Evolutionary conservation across 1,140 invertebrate genomes (phyloP), one percentile per base, ranked within the genome.

Genomic region (Mactra quadrangularis): DNA sequence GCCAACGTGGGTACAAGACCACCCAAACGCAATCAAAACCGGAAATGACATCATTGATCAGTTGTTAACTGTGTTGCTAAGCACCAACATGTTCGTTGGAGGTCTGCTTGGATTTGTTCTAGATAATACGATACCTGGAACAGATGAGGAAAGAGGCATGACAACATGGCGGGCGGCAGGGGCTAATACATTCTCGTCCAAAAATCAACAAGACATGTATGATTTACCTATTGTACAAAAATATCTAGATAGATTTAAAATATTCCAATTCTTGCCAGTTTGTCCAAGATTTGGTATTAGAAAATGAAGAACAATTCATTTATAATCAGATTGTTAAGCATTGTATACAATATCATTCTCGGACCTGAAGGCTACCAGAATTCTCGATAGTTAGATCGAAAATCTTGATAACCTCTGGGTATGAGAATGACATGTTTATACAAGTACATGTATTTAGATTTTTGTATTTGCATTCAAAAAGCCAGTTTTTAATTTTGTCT

Each of bases 11-110:
- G 82, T 90, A n/a, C 35, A 95, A 11, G 38, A 75, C 38, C 93
- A 97, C 91, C n/a, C n/a, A n/a, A 94, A 95, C 6, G 94, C 93
- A 19, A 96, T 97, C 31, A 89, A 95, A 71, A 96, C 71, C 91
- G 90, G 89, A 41, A 87, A 47, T 68, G 71, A 83, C 11, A 70
- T 85, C n/a, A 33, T 84, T n/a, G 89, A 91, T 74, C 87, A 91
- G 53, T 85, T 91, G 15, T 31, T 90, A 25, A 71, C 59, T 11
- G 89, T 91, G 9, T 75, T 92, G 27, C 60, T 89, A 0, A 85
- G 86, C 52, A 91, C 90, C 1, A 87, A 82, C 33, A 92, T 91
- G 90, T 91, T 92, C 82, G 88, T 92, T 11, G 90, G 90, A 1
- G 90, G 90, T 7, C 50, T 90, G 3, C 29, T 87, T 13, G 91